Percentiles rank a stretch among this genome's conserved stretches.
phyloP scores from a whole-genome alignment of 1,140 invertebrate genomes.

The Drosophila azteca region DNA sequence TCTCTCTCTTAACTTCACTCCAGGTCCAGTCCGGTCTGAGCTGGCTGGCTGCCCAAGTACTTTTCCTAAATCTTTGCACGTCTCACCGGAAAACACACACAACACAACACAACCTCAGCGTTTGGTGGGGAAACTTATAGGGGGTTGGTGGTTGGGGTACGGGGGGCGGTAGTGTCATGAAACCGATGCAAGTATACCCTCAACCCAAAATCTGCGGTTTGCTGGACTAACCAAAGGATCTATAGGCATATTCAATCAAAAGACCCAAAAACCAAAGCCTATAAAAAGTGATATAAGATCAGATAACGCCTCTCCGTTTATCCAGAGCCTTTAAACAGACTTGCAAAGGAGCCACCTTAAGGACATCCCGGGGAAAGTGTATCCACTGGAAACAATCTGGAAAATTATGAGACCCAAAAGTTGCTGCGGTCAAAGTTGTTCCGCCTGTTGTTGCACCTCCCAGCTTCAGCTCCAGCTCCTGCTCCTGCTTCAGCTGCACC shows the following conservation, averaged over 20 bases:
- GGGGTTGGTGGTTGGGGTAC: too few relatives aligned
- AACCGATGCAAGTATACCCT: not conserved
- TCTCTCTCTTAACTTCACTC: conserved; percentile 9
- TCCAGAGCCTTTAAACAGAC: too few relatives aligned
- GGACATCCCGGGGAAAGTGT: conserved; percentile 3
- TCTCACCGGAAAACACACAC: conserved; percentile 22
- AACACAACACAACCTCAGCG: conserved; percentile 14
- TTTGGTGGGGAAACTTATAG: conserved; percentile 11
- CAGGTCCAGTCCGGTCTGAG: conserved; percentile 9
- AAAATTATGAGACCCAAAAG: conserved; percentile 47
- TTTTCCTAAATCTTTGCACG: conserved; percentile 62
- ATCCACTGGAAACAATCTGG: conserved; percentile 12
- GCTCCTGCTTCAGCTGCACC: not conserved
- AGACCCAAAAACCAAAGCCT: too few relatives aligned
- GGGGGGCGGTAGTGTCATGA: not conserved
- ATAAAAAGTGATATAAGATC: too few relatives aligned
- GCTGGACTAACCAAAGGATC: too few relatives aligned
- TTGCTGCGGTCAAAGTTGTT: conserved; percentile 49
- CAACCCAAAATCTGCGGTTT: too few relatives aligned
- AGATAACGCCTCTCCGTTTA: too few relatives aligned
- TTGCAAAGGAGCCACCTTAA: too few relatives aligned
- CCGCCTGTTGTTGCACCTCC: conserved; percentile 1
- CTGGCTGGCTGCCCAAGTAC: conserved; percentile 58
- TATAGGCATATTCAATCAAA: too few relatives aligned
- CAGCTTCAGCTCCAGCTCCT: not conserved